Evolutionary conservation across 2,888 invertebrate genomes (phyloP).

Genomic region (Margaritifera margaritifera): DNA sequence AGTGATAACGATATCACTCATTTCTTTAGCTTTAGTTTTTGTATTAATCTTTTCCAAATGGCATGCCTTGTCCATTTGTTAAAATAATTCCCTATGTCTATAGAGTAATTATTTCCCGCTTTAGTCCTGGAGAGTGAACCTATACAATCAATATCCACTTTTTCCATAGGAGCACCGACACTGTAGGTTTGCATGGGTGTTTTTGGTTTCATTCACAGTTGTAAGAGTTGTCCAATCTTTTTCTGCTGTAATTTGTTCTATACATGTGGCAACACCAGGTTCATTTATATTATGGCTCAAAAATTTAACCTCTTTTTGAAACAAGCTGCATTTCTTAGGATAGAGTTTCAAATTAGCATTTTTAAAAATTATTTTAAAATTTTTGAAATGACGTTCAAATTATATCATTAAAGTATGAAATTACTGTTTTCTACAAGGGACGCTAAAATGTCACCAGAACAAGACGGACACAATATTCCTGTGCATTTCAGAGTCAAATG

Average conservation of each 20-base stretch:
- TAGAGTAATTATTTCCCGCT: too few species aligned
- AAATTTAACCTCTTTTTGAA: slow-evolving; percentile 16
- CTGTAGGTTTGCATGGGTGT: too few species aligned
- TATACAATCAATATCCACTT: slow-evolving; percentile 1
- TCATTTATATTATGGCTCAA: slow-evolving; percentile 16
- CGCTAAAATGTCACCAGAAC: slow-evolving; percentile 24
- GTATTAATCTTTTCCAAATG: too few species aligned
- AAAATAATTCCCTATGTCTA: too few species aligned
- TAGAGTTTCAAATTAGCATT: slow-evolving; percentile 18
- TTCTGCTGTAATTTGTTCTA: too few species aligned
- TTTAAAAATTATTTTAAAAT: slow-evolving; percentile 23
- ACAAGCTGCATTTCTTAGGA: slow-evolving; percentile 10
- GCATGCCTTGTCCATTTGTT: too few species aligned
- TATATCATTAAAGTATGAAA: slow-evolving; percentile 31
- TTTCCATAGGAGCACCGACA: slow-evolving; percentile 3
- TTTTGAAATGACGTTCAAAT: slow-evolving; percentile 23
- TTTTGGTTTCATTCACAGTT: slow-evolving; percentile 12
- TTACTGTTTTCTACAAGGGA: slow-evolving; percentile 14
- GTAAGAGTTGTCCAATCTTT: slow-evolving; percentile 22
- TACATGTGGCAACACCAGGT: slow-evolving; percentile 16
- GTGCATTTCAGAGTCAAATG: slow-evolving; percentile 24
- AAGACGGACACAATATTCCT: slow-evolving; percentile 25
- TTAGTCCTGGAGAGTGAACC: neutral
- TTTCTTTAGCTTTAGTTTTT: too few species aligned
- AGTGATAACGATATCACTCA: too few species aligned